Evolutionary conservation across 2,113 vertebrate species (phyloP), one percentile per base, ranked within the genome.

Genomic region (Ailurus styani): DNA sequence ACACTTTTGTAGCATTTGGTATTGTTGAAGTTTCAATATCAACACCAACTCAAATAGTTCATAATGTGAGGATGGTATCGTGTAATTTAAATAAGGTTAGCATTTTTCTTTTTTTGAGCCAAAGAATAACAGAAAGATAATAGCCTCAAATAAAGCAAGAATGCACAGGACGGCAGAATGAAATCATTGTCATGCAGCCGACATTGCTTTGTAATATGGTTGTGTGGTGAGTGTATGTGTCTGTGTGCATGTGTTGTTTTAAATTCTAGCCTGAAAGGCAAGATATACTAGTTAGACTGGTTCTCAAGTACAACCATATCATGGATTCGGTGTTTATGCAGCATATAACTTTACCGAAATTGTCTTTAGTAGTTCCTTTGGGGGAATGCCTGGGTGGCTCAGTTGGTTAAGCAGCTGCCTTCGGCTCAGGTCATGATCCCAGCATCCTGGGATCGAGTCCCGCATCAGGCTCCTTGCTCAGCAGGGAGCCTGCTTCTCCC

Each of bases 211-310:
- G 25, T 57, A 66, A 86, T 84, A 72, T 34, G 15, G n/a, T 37
- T 62, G 47, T 12, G 37, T 70, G 70, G 52, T 40, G 27, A 54
- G 2, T 68, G 25, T 57, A 2, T 73, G 57, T 57, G 31, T 57
- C 17, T 78, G 7, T 72, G 75, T 21, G 12, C 31, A 8, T 47
- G 17, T 72, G 29, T 78, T 73, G 40, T 5, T 98, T 95, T 97
- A 97, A 93, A 96, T 7, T 95, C 96, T 98, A 96, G 94, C 92
- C 87, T 96, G 94, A 95, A 98, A 98, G 93, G 72, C 91, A 57
- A 97, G 98, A 84, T 90, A 47, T 20, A 81, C 98, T 68, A 90
- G 98, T 98, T 84, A 97, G 92, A 97, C 98, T 68, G 50, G 96
- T 96, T 99, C 78, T 50, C 34, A 92, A 95, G 88, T 0, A 4